Base-by-base conservation (phyloP, 2,113 vertebrate genomes). In the Gobiocypris rarus region DNA sequence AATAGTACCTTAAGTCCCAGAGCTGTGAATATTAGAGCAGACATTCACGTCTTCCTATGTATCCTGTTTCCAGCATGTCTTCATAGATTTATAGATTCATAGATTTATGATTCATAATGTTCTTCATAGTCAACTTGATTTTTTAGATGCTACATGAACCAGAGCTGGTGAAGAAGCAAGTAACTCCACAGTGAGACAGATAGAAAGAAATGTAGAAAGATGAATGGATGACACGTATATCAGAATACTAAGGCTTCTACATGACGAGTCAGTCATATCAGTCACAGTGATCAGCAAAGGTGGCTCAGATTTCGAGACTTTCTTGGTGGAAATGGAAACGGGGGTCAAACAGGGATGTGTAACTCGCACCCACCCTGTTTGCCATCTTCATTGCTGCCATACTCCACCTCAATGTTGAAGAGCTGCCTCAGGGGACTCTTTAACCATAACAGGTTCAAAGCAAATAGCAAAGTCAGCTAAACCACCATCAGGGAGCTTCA, bases 21-120 rank as follows among this genome's bases (percentile, higher is more conserved):
- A 38, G 52, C 31, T 76, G 54, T 41, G 38, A 61, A 61, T 26
- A 78, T 61, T 61, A 78, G 75, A 17, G 13, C 31, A 43, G 75
- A 78, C 11, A 2, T 71, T 71, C 24, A 74, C 7, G 2, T 75
- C 48, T 31, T 52, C 73, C 15, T 24, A 10, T 1, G 45, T 52
- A 15, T 75, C 73, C 73, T 75, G 73, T 26, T 75, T 75, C 45
- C 15, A 52, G 19, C 45, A 75, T 31, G 26, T 19, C 73, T 75
- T 75, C 26, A 9, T 31, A 48, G 24, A 31, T 69, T 9, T n/a
- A n/a, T n/a, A n/a, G n/a, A n/a, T n/a, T n/a, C n/a, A n/a, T n/a
- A n/a, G n/a, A n/a, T n/a, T n/a, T n/a, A n/a, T n/a, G n/a, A n/a
- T n/a, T n/a, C n/a, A n/a, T n/a, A n/a, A n/a, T n/a, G n/a, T n/a